Base-by-base conservation (phyloP, 2,797 vertebrate species). In the Arctocebus calabarensis region DNA sequence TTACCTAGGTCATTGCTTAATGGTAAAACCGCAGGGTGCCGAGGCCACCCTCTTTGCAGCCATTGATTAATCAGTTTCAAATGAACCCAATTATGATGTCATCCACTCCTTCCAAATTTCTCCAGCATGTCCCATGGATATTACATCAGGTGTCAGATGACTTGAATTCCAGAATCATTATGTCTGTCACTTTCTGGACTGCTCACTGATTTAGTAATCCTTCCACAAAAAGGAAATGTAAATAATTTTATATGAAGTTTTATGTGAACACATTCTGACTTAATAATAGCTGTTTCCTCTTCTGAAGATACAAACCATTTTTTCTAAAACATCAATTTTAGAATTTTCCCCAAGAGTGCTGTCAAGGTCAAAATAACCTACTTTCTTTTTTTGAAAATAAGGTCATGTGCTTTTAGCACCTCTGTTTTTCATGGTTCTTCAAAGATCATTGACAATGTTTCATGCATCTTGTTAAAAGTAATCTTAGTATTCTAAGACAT, bases 251-350 rank as follows among this genome's bases (percentile, higher is more conserved):
- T 32, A 55, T 71, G 89, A 62, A 70, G 71, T 86, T 90, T 95
- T 62, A 86, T 5, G 5, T 40, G 40, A 40, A 40, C 84, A 84
- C 37, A 70, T 84, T 83, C n/a, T 84, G 66, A 71, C 14, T 96
- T 83, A 10, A 84, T 71, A 92, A 92, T 91, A n/a, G 16, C 40
- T 32, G 20, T 91, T 91, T 92, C 59, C 84, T 83, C 61, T 82
- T 93, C 84, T 74, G 59, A 95, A 92, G 52, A 64, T 55, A 62
- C 23, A 59, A 78, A 77, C 22, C 32, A 83, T 90, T 90, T 43
- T 95, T 95, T 95, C 90, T 79, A 75, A 92, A 79, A 94, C 85
- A 90, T 93, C 92, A 64, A 92, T 83, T 95, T 94, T n/a, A 95
- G 43, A 83, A 75, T 94, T 92, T 95, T 88, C n/a, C 68, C 59